Percentiles rank a stretch among this genome's conserved stretches.
These are phyloP conservation scores for Scarus forsteni DNA, from an alignment of 2,797 vertebrate genomes.

Conservation along the genomic window DNA sequence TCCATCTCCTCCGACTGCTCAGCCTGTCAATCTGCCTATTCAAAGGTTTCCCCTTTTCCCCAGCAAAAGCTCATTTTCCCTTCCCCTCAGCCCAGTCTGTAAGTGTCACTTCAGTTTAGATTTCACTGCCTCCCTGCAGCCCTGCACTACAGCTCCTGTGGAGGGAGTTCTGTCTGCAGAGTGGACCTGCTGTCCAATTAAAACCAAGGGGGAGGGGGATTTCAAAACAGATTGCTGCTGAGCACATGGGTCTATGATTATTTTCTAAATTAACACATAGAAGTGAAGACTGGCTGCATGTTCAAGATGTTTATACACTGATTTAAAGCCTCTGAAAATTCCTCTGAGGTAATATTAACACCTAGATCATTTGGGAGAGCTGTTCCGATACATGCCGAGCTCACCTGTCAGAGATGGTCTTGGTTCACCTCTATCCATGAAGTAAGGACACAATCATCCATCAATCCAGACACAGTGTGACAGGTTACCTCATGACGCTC, in stretches of 20 bases:
- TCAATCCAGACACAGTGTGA: too few relatives aligned
- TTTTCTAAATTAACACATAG: constrained; percentile 15
- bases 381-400: too few relatives aligned
- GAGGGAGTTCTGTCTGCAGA: constrained; percentile 59
- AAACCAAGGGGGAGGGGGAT: constrained; percentile 60
- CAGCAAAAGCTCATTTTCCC: constrained; percentile 76
- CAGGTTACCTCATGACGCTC: too few relatives aligned
- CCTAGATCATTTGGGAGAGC: too few relatives aligned
- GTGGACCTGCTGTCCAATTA: constrained; percentile 77
- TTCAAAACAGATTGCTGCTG: constrained; percentile 45
- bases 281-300: not conserved
- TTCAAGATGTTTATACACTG: constrained; percentile 23
- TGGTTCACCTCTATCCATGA: too few relatives aligned
- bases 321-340: too few relatives aligned
- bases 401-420: too few relatives aligned
- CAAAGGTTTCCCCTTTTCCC: constrained; percentile 71
- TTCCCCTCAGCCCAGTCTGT: constrained; percentile 72
- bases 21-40: constrained; percentile 83
- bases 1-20: constrained; percentile 78
- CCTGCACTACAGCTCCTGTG: constrained; percentile 54
- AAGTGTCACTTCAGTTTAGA: constrained; percentile 84
- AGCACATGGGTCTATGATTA: constrained; percentile 11
- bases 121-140: constrained; percentile 72
- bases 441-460: too few relatives aligned
- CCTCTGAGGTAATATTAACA: too few relatives aligned